These are phyloP conservation scores for Dromaius novaehollandiae DNA, from an alignment of 2,113 vertebrate species.

Conservation along the genomic window DNA sequence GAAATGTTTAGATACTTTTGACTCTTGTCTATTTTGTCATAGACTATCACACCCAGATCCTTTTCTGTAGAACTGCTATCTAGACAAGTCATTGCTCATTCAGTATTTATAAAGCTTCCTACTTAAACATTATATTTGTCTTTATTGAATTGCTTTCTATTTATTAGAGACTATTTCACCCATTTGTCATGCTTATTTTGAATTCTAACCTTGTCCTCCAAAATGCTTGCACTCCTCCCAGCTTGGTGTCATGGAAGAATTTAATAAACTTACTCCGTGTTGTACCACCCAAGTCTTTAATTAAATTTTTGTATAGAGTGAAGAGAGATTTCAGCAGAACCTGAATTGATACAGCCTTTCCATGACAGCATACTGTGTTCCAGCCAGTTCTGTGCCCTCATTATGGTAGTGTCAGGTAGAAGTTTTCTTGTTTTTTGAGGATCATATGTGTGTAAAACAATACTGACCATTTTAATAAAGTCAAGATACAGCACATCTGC, in stretches of 20 bases:
- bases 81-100: background rate
- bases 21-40: background rate
- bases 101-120: background rate
- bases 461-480: background rate
- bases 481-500: background rate
- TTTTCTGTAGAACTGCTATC: background rate
- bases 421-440: background rate
- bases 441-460: background rate
- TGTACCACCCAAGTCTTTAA: background rate
- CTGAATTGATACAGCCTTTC: background rate
- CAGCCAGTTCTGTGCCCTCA: background rate
- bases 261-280: slow-evolving; percentile 2
- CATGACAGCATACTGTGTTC: background rate
- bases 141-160: slow-evolving; percentile 25
- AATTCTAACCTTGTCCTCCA: slow-evolving; percentile 22
- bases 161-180: slow-evolving; percentile 22
- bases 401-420: background rate
- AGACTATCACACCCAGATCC: background rate
- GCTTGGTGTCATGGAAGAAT: background rate
- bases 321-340: background rate
- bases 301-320: background rate
- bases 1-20: background rate
- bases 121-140: slow-evolving; percentile 29
- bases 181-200: slow-evolving; percentile 47
- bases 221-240: background rate